These are phyloP conservation scores for Microdon myrmicae DNA, from an alignment of 2,888 invertebrate species.

Conservation along the genomic window DNA sequence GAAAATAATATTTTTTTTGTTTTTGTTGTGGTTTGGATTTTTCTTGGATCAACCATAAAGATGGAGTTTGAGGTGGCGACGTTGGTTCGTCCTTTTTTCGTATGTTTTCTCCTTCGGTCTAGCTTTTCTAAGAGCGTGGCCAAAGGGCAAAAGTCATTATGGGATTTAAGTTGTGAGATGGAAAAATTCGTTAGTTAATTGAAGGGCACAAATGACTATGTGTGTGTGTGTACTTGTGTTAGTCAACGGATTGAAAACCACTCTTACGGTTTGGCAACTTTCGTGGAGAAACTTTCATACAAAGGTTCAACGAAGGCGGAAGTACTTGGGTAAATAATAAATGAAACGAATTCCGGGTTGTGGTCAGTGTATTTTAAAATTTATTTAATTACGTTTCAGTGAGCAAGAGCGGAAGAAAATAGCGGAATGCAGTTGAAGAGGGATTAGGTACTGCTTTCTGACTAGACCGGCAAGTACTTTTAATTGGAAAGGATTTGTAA, in stretches of 20 bases:
- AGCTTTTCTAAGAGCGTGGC: conserved; percentile 9
- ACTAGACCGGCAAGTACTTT: no score
- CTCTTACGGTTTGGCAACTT: conserved; percentile 42
- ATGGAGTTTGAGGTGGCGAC: conserved; percentile 1
- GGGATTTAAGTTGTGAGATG: conserved; percentile 37
- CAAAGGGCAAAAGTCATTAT: conserved; percentile 40
- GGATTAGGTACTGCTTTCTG: no score
- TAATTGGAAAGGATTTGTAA: no score
- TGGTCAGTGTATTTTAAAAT: conserved; percentile 41
- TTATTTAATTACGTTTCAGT: conserved; percentile 44
- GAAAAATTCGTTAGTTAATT: conserved; percentile 50
- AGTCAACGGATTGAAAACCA: conserved; percentile 41
- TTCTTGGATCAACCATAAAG: background rate
- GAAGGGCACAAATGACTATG: conserved; percentile 22
- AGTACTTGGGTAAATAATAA: conserved; percentile 14
- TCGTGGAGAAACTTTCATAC: conserved; percentile 16
- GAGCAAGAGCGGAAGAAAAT: no score
- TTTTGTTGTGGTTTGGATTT: conserved; percentile 25
- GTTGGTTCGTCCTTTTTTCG: conserved; percentile 3
- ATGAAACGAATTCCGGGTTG: conserved; percentile 20
- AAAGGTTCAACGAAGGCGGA: conserved; percentile 19
- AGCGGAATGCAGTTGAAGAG: no score
- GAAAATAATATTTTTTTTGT: conserved; percentile 16
- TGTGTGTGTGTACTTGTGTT: background rate
- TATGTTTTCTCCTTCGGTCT: background rate